These are phyloP conservation scores for Cheilosia scutellata DNA, from an alignment of 2,888 invertebrate genomes.

Conservation along the genomic window DNA sequence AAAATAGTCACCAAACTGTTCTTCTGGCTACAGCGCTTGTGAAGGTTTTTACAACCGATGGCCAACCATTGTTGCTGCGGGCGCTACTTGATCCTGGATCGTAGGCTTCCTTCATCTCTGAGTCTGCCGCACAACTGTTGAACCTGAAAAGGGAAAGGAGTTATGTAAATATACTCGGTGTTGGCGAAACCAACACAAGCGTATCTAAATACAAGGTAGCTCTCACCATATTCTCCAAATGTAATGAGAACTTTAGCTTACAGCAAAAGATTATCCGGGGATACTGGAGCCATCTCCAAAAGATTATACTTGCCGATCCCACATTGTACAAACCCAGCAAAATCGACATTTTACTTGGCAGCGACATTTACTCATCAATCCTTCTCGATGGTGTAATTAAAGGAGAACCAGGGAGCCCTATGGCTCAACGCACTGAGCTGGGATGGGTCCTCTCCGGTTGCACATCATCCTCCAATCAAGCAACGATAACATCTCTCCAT, in stretches of 20 bases:
- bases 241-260: conserved; percentile 13
- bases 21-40: conserved; percentile 32
- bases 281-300: conserved; percentile 18
- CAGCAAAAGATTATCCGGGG: not conserved
- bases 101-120: not conserved
- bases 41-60: conserved; percentile 1
- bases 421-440: conserved; percentile 24
- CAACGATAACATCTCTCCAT: not conserved
- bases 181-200: conserved; percentile 3
- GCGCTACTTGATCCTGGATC: conserved; percentile 17
- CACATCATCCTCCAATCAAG: not conserved
- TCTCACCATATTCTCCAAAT: not conserved
- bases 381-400: conserved; percentile 22
- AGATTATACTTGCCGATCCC: conserved; percentile 25
- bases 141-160: not conserved
- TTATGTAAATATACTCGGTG: conserved; percentile 1
- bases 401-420: conserved; percentile 15
- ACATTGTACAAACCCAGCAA: not conserved
- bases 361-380: conserved; percentile 19
- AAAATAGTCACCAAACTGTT: conserved; percentile 12
- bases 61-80: conserved; percentile 6
- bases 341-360: conserved; percentile 33
- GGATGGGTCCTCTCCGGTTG: conserved; percentile 12
- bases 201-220: not conserved
- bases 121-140: conserved; percentile 1